Evolutionary conservation across 2,113 vertebrate species (phyloP).

Genomic region (Cyprinodon tularosa): DNA sequence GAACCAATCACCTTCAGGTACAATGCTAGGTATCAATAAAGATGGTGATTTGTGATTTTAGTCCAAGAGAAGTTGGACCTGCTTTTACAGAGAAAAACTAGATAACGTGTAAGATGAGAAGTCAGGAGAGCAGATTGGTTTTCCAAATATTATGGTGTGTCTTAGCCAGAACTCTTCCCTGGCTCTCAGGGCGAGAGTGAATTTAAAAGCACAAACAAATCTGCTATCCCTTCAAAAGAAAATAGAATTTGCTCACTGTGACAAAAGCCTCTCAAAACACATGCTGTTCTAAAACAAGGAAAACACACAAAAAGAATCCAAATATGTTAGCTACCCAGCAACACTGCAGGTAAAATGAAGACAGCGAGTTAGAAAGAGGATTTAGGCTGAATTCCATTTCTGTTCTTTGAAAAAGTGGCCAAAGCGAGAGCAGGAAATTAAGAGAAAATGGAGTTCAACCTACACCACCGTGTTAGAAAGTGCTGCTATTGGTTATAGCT

Average conservation of each 20-base stretch:
- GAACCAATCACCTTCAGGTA: slow-evolving; percentile 15
- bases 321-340: slow-evolving; percentile 64
- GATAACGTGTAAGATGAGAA: slow-evolving; percentile 6
- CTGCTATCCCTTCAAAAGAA: slow-evolving; percentile 39
- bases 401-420: slow-evolving; percentile 14
- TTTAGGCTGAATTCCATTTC: slow-evolving; percentile 71
- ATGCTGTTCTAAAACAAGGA: slow-evolving; percentile 53
- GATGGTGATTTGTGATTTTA: background rate
- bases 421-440: slow-evolving; percentile 18
- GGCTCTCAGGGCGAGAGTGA: slow-evolving; percentile 1
- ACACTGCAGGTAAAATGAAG: slow-evolving; percentile 56
- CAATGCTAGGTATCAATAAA: background rate
- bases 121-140: slow-evolving; percentile 30
- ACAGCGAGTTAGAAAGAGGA: slow-evolving; percentile 69
- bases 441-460: slow-evolving; percentile 67
- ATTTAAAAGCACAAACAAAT: slow-evolving; percentile 34
- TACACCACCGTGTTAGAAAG: slow-evolving; percentile 60
- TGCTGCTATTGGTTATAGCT: slow-evolving; percentile 22
- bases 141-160: background rate
- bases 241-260: slow-evolving; percentile 29
- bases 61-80: slow-evolving; percentile 11
- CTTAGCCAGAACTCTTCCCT: background rate
- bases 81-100: slow-evolving; percentile 45
- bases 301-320: slow-evolving; percentile 39
- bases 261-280: slow-evolving; percentile 23